phyloP scores from a whole-genome alignment of 2,797 vertebrate species.

The Chromis chromis region DNA sequence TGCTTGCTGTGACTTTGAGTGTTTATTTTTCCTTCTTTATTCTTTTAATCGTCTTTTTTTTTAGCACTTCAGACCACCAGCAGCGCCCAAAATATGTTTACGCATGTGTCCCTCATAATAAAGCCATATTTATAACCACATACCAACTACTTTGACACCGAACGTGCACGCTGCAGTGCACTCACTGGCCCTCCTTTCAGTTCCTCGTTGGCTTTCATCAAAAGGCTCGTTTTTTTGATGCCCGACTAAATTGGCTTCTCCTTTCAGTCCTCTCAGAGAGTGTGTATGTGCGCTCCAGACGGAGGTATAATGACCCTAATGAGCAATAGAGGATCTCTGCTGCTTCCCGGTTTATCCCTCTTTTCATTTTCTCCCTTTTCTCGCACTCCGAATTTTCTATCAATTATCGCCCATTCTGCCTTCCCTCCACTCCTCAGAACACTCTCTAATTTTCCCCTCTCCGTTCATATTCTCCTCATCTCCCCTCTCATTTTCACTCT shows the following conservation, averaged over 20 bases:
- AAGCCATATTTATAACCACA: conserved; percentile 19
- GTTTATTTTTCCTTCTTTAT: conserved; percentile 27
- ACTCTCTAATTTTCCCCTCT: conserved; percentile 56
- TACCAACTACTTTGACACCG: conserved; percentile 23
- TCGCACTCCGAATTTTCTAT: conserved; percentile 65
- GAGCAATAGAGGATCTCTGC: conserved; percentile 71
- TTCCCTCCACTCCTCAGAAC: conserved; percentile 50
- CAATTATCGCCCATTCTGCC: conserved; percentile 71
- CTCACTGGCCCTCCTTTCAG: conserved; percentile 36
- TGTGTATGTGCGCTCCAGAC: conserved; percentile 41
- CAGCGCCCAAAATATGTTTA: conserved; percentile 22
- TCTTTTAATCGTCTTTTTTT: not conserved
- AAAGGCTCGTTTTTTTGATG: conserved; percentile 66
- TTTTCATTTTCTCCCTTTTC: conserved; percentile 59
- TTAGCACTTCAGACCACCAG: conserved; percentile 18
- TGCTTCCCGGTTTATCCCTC: conserved; percentile 57
- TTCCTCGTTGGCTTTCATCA: conserved; percentile 60
- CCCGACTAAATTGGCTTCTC: conserved; percentile 67
- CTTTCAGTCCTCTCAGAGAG: conserved; percentile 54
- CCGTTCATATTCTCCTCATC: conserved; percentile 7
- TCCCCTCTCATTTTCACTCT: conserved; percentile 5
- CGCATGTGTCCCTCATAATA: conserved; percentile 21
- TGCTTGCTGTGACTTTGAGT: not conserved
- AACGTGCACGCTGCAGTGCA: not conserved
- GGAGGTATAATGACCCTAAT: conserved; percentile 76